Base-by-base conservation (phyloP, 2,113 vertebrate species). In the Hystrix brachyura region DNA sequence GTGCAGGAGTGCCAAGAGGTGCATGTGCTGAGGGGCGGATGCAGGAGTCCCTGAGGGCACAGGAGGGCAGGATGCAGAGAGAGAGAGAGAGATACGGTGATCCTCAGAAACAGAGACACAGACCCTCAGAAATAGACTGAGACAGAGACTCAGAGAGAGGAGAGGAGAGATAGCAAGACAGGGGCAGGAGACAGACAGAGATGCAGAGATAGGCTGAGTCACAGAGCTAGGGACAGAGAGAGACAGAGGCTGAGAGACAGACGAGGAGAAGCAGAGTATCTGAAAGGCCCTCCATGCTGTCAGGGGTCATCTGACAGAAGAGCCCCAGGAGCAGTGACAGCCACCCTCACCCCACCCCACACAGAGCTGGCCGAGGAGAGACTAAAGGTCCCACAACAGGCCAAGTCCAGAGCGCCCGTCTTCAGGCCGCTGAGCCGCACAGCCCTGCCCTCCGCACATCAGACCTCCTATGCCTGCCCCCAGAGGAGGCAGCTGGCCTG, bases 391-490 rank as follows among this genome's bases (percentile, higher is more conserved):
- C 87, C 91, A 3, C 25, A 69, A 38, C 13, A 17, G 53, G 27
- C 27, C 34, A 9, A 18, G 27, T 10, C 15, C 38, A n/a, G 46
- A 23, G 27, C 15, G 34, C 27, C 19, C 2, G 32, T 1, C 83
- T 76, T 72, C 19, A 1, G n/a, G 43, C 55, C 67, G 2, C 17
- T 2, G 59, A 53, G n/a, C 7, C 27, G 57, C 21, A 38, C 1
- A n/a, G 60, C 74, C 5, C 14, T 43, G 71, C 2, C 3, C 27
- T 25, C 59, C 38, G 38, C 38, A 38, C 38, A 38, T 55, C 34
- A 25, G 4, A 7, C 17, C 51, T 29, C 3, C 15, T 14, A 6
- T 5, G n/a, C 32, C 18, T 1, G 0, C 0, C 23, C 8, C n/a
- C 1, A 0, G 17, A 7, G 32, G 18, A 62, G 43, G 43, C 7